Evolutionary conservation across 1,140 invertebrate species (phyloP).

Genomic region (Metaphire vulgaris): DNA sequence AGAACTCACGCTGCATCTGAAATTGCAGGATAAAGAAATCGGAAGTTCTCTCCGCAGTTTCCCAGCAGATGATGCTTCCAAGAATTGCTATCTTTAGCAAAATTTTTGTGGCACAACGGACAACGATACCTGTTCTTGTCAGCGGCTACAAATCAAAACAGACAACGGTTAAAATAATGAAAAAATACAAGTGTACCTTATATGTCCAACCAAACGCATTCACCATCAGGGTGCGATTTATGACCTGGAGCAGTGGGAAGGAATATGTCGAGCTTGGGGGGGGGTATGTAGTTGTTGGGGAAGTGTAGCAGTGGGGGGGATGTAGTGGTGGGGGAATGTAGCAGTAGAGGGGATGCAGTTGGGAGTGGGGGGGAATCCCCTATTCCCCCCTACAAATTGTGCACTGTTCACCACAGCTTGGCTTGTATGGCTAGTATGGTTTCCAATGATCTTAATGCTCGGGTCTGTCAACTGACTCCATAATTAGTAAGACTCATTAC

Average conservation of each 20-base stretch:
- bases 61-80: not conserved
- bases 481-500: not conserved
- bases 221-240: not conserved
- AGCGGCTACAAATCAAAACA: too few relatives aligned
- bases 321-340: not conserved
- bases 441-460: too few relatives aligned
- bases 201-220: not conserved
- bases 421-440: too few relatives aligned
- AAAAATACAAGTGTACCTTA: too few relatives aligned
- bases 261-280: not conserved
- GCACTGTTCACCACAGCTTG: too few relatives aligned
- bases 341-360: too few relatives aligned
- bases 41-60: not conserved
- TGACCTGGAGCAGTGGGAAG: not conserved
- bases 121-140: not conserved
- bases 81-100: not conserved
- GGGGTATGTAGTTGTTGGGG: not conserved
- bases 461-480: not conserved
- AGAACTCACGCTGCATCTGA: not conserved
- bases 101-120: constrained; percentile 4
- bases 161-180: too few relatives aligned
- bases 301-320: not conserved
- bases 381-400: too few relatives aligned
- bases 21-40: not conserved
- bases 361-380: too few relatives aligned